Percentiles rank a stretch among this genome's conserved stretches.
phyloP scores from a whole-genome alignment of 92 coral and sea anemone species.

The Porites lobata region DNA sequence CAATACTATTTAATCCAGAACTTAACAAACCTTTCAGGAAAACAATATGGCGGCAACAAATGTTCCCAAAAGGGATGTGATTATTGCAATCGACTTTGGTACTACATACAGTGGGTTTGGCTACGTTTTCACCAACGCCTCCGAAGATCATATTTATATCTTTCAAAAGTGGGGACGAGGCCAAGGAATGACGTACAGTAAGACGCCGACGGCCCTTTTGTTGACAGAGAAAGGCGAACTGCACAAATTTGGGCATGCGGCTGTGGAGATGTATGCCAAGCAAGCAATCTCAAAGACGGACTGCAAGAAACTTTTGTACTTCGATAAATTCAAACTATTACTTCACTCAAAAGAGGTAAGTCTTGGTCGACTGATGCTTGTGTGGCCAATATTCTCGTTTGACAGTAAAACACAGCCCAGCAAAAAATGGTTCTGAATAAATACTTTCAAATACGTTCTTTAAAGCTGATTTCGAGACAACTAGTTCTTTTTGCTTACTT shows the following conservation, averaged over 20 bases:
- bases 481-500: not conserved
- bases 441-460: not conserved
- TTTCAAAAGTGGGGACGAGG: slow-evolving; percentile 64
- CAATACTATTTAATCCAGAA: too few species aligned
- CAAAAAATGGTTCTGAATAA: not conserved
- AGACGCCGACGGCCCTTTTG: slow-evolving; percentile 57
- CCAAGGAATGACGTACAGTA: slow-evolving; percentile 49
- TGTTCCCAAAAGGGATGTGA: slow-evolving; percentile 28
- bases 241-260: slow-evolving; percentile 57
- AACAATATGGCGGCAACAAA: not conserved
- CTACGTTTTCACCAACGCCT: slow-evolving; percentile 41
- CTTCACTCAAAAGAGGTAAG: slow-evolving; percentile 52
- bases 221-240: slow-evolving; percentile 46
- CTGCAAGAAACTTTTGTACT: slow-evolving; percentile 39
- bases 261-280: slow-evolving; percentile 44
- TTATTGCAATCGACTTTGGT: slow-evolving; percentile 58
- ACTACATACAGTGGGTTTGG: slow-evolving; percentile 60
- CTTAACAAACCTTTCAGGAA: too few species aligned
- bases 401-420: too few species aligned
- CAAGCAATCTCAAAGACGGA: slow-evolving; percentile 55
- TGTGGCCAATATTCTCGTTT: too few species aligned
- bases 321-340: slow-evolving; percentile 48
- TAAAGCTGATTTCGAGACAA: not conserved
- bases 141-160: slow-evolving; percentile 42
- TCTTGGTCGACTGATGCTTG: too few species aligned